Evolutionary conservation across 2,113 vertebrate species (phyloP).

Genomic region (Nothobranchius kuhntae): DNA sequence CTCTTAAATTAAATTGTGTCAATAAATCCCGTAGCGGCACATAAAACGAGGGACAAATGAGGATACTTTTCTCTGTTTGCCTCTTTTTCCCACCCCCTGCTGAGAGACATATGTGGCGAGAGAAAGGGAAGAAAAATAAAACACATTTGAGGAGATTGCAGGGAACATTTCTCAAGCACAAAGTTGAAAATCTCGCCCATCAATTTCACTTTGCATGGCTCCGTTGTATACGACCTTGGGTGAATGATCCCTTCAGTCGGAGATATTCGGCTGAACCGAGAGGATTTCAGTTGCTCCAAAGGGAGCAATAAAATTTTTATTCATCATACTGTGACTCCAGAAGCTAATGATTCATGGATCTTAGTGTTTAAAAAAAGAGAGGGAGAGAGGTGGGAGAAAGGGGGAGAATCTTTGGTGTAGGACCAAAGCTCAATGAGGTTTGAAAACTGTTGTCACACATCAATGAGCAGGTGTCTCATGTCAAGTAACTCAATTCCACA

Average conservation of each 20-base stretch:
- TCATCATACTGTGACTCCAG: conserved; percentile 66
- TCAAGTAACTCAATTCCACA: conserved; percentile 73
- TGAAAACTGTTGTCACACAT: conserved; percentile 77
- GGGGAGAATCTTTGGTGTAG: conserved; percentile 44
- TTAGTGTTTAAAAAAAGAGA: conserved; percentile 39
- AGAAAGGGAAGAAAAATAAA: conserved; percentile 51
- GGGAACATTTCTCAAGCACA: conserved; percentile 72
- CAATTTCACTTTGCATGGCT: conserved; percentile 62
- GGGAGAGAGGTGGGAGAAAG: background rate
- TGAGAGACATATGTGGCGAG: conserved; percentile 59
- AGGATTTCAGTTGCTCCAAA: conserved; percentile 59
- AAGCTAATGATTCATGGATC: conserved; percentile 76
- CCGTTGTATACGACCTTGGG: conserved; percentile 68
- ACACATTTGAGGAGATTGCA: conserved; percentile 60
- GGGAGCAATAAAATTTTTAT: conserved; percentile 72
- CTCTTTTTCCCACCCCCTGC: conserved; percentile 33
- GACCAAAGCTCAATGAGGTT: conserved; percentile 72
- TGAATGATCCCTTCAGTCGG: conserved; percentile 64
- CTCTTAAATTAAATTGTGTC: conserved; percentile 68
- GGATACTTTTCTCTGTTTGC: conserved; percentile 49
- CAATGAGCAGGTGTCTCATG: conserved; percentile 70
- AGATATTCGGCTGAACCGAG: conserved; percentile 66
- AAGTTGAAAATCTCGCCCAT: conserved; percentile 67
- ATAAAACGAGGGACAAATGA: conserved; percentile 58
- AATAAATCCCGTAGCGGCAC: conserved; percentile 64